phyloP scores from a whole-genome alignment of 2,113 vertebrate species.

The Rhabdomys dilectus region DNA sequence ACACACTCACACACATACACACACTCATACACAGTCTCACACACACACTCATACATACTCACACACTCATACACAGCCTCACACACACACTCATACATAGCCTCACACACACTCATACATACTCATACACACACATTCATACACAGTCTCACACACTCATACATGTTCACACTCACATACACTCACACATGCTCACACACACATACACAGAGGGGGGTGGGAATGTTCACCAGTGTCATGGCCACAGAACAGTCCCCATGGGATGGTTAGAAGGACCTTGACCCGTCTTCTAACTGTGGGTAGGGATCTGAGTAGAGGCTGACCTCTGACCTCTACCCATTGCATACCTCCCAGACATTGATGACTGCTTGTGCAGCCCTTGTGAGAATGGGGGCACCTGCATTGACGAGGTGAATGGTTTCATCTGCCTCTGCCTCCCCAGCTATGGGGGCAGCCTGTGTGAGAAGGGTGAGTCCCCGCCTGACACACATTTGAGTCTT shows the following conservation, averaged over 20 bases:
- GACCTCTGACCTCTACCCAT: neutral
- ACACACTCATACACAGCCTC: too few relatives aligned
- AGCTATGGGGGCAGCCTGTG: conserved; percentile 96
- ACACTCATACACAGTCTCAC: neutral
- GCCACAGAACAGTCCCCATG: neutral
- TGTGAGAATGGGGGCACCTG: conserved; percentile 98
- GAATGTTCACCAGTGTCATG: neutral
- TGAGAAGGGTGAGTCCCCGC: conserved; percentile 91
- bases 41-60: too few relatives aligned
- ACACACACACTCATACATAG: too few relatives aligned
- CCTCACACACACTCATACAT: too few relatives aligned
- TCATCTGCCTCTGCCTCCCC: conserved; percentile 96
- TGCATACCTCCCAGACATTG: conserved; percentile 83
- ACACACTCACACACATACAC: neutral
- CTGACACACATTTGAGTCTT: rapidly evolving
- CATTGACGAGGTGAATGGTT: conserved; percentile 95
- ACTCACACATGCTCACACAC: too few relatives aligned
- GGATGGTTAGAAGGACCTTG: neutral
- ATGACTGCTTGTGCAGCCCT: conserved; percentile 88
- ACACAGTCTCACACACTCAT: too few relatives aligned
- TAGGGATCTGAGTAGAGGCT: neutral
- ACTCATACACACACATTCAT: too few relatives aligned
- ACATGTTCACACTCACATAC: too few relatives aligned
- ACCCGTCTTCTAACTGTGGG: neutral
- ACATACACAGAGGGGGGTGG: too few relatives aligned